Percentiles rank a stretch among this genome's conserved stretches.
These are phyloP conservation scores for Malacosoma neustria DNA, from an alignment of 2,888 invertebrate species.

Conservation along the genomic window DNA sequence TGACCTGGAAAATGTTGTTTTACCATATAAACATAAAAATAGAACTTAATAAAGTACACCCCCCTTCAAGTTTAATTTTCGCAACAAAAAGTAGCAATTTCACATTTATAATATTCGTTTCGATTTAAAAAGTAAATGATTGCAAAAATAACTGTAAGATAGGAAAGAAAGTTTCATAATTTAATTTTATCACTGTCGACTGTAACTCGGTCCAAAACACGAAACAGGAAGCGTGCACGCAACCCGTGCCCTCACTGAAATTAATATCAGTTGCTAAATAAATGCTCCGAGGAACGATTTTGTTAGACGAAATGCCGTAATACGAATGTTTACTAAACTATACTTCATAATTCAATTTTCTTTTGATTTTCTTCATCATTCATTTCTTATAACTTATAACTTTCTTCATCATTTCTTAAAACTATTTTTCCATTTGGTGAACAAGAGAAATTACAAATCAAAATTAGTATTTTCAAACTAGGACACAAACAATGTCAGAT, in stretches of 20 bases:
- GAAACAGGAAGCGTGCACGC: constrained; percentile 42
- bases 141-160: neutral
- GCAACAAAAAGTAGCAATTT: too few relatives aligned
- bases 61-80: too few relatives aligned
- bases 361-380: neutral
- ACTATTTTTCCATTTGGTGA: neutral
- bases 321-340: neutral
- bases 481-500: too few relatives aligned
- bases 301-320: constrained; percentile 21
- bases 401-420: neutral
- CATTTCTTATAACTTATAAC: too few relatives aligned
- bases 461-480: neutral
- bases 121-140: too few relatives aligned
- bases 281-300: constrained; percentile 48
- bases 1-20: too few relatives aligned
- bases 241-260: constrained; percentile 48
- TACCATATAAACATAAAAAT: too few relatives aligned
- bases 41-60: too few relatives aligned
- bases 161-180: neutral
- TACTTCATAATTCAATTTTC: neutral
- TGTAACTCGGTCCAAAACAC: constrained; percentile 19
- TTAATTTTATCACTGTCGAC: constrained; percentile 10
- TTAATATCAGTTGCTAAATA: constrained; percentile 65
- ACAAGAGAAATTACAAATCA: neutral
- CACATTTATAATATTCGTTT: too few relatives aligned